A percentile compares a stretch with the other conserved stretches of the same genome.
These are phyloP conservation scores for Stomorhina lunata DNA, from an alignment of 2,888 invertebrate species.

Conservation along the genomic window DNA sequence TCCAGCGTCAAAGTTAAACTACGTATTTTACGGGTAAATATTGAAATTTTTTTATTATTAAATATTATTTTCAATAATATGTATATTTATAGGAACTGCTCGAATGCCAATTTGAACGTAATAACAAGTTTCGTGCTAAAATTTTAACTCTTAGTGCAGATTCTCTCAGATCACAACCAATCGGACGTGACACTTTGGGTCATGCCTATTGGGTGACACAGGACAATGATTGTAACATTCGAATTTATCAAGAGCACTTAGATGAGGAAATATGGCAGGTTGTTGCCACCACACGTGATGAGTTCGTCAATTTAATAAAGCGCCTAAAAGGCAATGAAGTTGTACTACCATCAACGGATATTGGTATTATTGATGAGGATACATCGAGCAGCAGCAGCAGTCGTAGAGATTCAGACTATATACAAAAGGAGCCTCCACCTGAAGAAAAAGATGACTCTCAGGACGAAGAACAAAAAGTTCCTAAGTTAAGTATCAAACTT, in stretches of 20 bases:
- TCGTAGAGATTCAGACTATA: slow-evolving; percentile 66
- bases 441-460: slow-evolving; percentile 80
- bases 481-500: slow-evolving; percentile 78
- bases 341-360: slow-evolving; percentile 81
- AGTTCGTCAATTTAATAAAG: slow-evolving; percentile 88
- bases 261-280: slow-evolving; percentile 98
- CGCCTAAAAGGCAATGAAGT: slow-evolving; percentile 87
- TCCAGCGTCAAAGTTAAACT: slow-evolving; percentile 93
- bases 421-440: slow-evolving; percentile 70
- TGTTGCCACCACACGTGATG: slow-evolving; percentile 92
- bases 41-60: not conserved
- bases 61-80: not conserved
- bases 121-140: slow-evolving; percentile 94
- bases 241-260: slow-evolving; percentile 96
- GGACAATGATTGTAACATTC: slow-evolving; percentile 92
- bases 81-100: slow-evolving; percentile 85
- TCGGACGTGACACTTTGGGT: slow-evolving; percentile 95
- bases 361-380: slow-evolving; percentile 84
- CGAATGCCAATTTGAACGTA: slow-evolving; percentile 96
- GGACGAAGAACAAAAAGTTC: slow-evolving; percentile 80
- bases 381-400: slow-evolving; percentile 83
- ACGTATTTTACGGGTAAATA: slow-evolving; percentile 89
- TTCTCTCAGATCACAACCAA: slow-evolving; percentile 91
- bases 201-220: slow-evolving; percentile 96
- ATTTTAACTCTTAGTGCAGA: slow-evolving; percentile 89